Percentiles rank a stretch among this genome's conserved stretches.
phyloP scores from a whole-genome alignment of 1,140 invertebrate genomes.

The Drosophila novamexicana region DNA sequence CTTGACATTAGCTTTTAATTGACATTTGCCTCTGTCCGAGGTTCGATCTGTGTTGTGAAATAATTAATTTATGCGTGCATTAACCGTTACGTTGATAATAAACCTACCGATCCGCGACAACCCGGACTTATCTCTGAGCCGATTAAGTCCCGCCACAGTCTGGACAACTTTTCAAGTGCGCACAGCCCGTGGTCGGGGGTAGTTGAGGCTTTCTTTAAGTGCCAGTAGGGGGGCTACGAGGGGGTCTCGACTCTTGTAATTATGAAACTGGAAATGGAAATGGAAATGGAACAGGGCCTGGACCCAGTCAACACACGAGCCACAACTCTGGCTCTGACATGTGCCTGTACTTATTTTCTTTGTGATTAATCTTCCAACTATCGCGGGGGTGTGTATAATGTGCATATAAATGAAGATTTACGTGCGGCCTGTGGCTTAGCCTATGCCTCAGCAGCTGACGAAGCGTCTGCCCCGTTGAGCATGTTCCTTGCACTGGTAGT shows the following conservation, averaged over 20 bases:
- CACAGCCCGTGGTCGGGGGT: conserved; percentile 1
- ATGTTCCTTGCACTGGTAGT: background rate
- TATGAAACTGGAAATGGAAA: conserved; percentile 29
- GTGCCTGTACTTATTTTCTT: conserved; percentile 31
- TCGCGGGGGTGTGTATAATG: conserved; percentile 14
- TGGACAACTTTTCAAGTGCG: conserved; percentile 55
- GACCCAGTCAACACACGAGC: conserved; percentile 22
- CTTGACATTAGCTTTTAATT: conserved; percentile 20
- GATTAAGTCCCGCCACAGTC: conserved; percentile 62
- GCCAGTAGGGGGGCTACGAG: no score
- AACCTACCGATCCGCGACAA: conserved; percentile 16
- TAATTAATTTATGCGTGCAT: conserved; percentile 82
- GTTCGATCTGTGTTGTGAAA: conserved; percentile 56
- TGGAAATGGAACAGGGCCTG: conserved; percentile 10
- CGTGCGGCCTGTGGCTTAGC: conserved; percentile 17
- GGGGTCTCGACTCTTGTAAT: conserved; percentile 45
- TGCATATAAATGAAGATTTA: conserved; percentile 68
- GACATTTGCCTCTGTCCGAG: conserved; percentile 27
- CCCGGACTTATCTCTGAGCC: conserved; percentile 55
- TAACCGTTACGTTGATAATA: conserved; percentile 77
- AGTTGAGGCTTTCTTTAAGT: background rate
- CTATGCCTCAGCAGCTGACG: background rate
- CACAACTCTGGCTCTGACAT: conserved; percentile 9
- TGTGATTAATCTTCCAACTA: conserved; percentile 71
- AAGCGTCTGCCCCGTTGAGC: background rate